Evolutionary conservation across 2,888 invertebrate species (phyloP).

Genomic region (Limnephilus rhombicus): DNA sequence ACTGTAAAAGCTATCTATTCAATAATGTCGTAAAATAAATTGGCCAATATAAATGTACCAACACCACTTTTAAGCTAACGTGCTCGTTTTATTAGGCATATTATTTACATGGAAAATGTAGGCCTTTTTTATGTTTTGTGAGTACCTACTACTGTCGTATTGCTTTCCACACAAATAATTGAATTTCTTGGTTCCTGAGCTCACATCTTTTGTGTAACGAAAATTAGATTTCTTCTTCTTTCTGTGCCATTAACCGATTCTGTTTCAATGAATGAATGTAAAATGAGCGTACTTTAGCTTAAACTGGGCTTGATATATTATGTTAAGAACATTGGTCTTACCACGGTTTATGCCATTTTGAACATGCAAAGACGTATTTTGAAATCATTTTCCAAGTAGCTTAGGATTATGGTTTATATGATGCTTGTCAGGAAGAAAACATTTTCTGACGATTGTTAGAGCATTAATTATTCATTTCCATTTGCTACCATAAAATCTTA

Average conservation of each 20-base stretch:
- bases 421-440: no score
- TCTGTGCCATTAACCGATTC: not conserved
- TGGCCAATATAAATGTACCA: constrained; percentile 1
- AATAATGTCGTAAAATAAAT: constrained; percentile 1
- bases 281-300: not conserved
- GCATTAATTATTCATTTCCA: no score
- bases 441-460: no score
- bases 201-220: not conserved
- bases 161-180: not conserved
- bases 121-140: not conserved
- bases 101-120: not conserved
- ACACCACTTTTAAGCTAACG: not conserved
- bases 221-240: not conserved
- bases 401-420: no score
- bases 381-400: not conserved
- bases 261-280: not conserved
- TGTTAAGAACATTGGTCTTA: not conserved
- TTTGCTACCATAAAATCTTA: no score
- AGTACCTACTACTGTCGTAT: not conserved
- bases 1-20: not conserved
- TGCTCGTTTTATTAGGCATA: not conserved
- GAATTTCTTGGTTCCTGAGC: not conserved
- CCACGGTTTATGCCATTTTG: no score
- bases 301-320: not conserved
- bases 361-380: not conserved